These are phyloP conservation scores for Rhinogobius similis DNA, from an alignment of 2,113 vertebrate species.

Conservation along the genomic window DNA sequence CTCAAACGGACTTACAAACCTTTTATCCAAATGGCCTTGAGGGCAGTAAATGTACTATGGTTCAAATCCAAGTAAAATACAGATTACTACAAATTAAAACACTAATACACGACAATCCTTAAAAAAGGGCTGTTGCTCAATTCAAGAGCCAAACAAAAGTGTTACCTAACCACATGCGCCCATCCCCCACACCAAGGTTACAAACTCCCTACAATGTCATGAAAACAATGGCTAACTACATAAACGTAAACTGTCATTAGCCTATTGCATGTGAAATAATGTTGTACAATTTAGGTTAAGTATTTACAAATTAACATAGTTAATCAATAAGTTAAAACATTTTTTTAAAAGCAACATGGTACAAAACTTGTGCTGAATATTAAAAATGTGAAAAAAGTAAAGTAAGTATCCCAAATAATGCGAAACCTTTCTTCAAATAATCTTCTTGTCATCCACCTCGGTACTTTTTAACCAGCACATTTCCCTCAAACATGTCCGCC, in stretches of 20 bases:
- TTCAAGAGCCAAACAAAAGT: slow-evolving; percentile 32
- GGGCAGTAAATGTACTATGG: neutral
- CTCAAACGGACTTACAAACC: neutral
- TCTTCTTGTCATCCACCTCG: slow-evolving; percentile 76
- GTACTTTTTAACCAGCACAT: slow-evolving; percentile 77
- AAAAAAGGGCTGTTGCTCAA: neutral
- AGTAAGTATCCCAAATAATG: slow-evolving; percentile 60
- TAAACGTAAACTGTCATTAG: neutral
- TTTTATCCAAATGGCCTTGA: neutral
- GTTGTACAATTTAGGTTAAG: neutral
- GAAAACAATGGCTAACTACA: neutral
- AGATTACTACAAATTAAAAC: neutral
- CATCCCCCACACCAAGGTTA: slow-evolving; percentile 82
- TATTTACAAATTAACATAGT: neutral
- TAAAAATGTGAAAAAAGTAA: slow-evolving; percentile 7
- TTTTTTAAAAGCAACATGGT: neutral
- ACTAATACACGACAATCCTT: neutral
- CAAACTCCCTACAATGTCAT: slow-evolving; percentile 70
- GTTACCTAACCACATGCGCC: slow-evolving; percentile 65
- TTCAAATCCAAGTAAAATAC: neutral
- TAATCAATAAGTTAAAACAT: too few species aligned
- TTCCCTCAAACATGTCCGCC: slow-evolving; percentile 81
- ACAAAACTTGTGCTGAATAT: slow-evolving; percentile 14
- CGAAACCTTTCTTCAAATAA: slow-evolving; percentile 66
- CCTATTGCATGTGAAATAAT: neutral